These are phyloP conservation scores for Hypolimnas misippus DNA, from an alignment of 2,888 invertebrate species.

Conservation along the genomic window DNA sequence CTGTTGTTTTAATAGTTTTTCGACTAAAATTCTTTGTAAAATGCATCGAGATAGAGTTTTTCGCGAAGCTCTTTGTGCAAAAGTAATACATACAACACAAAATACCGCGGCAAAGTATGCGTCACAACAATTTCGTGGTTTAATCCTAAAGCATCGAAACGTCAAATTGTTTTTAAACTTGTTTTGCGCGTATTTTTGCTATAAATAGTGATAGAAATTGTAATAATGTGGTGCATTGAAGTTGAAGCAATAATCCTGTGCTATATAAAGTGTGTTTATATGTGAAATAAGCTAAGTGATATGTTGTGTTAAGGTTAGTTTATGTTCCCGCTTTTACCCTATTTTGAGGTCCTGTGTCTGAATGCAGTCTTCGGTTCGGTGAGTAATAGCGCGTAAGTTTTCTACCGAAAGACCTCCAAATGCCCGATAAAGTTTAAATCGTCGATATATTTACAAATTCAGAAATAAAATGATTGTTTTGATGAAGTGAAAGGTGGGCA, in stretches of 20 bases:
- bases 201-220: constrained; percentile 40
- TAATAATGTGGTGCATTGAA: constrained; percentile 19
- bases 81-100: constrained; percentile 40
- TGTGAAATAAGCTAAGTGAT: constrained; percentile 48
- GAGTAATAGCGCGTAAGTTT: constrained; percentile 78
- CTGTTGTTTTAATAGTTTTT: constrained; percentile 67
- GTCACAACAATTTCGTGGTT: constrained; percentile 48
- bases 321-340: constrained; percentile 75
- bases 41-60: constrained; percentile 68
- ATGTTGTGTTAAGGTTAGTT: constrained; percentile 75
- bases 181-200: constrained; percentile 61
- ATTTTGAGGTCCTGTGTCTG: constrained; percentile 52
- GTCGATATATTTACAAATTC: constrained; percentile 6
- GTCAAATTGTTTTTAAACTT: constrained; percentile 72
- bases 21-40: constrained; percentile 48
- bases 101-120: constrained; percentile 41
- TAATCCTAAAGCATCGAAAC: constrained; percentile 58
- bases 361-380: constrained; percentile 72
- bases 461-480: constrained; percentile 35
- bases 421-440: constrained; percentile 10
- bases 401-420: constrained; percentile 65
- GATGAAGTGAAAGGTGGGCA: constrained; percentile 39
- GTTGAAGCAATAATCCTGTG: constrained; percentile 5
- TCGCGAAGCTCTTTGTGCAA: constrained; percentile 51
- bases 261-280: constrained; percentile 32